These are phyloP conservation scores for Anguilla japonica DNA, from an alignment of 2,113 vertebrate species.

Conservation along the genomic window DNA sequence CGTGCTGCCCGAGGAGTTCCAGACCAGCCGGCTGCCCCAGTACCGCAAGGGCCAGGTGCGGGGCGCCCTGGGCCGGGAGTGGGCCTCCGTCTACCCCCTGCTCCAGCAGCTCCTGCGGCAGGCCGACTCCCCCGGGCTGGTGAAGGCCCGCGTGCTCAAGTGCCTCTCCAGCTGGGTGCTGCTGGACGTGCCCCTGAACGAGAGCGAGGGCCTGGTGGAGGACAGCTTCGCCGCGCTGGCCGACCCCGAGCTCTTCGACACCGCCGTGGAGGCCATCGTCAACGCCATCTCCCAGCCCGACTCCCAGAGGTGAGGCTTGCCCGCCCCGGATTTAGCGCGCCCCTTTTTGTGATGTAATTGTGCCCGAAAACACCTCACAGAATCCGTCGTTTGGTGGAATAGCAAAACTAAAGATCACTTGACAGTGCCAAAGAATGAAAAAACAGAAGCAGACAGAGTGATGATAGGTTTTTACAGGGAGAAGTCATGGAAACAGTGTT, in stretches of 20 bases:
- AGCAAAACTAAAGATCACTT: background rate
- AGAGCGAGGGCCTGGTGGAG: constrained; percentile 91
- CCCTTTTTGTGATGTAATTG: background rate
- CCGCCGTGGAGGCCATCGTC: constrained; percentile 93
- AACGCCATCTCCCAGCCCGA: constrained; percentile 97
- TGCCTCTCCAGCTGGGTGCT: constrained; percentile 98
- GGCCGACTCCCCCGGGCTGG: constrained; percentile 87
- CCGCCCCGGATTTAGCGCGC: background rate
- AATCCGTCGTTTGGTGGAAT: background rate
- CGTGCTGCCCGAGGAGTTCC: constrained; percentile 95
- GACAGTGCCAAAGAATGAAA: background rate
- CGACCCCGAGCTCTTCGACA: constrained; percentile 96
- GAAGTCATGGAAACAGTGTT: background rate
- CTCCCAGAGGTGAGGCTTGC: constrained; percentile 86
- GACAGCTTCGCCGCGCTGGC: constrained; percentile 88
- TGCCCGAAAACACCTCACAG: background rate
- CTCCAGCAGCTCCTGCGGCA: constrained; percentile 92
- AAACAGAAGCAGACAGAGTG: background rate
- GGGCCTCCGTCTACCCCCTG: constrained; percentile 86
- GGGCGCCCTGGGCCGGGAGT: constrained; percentile 87
- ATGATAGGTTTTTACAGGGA: background rate
- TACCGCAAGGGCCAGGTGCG: constrained; percentile 94
- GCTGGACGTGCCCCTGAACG: constrained; percentile 89
- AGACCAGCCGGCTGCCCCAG: constrained; percentile 94
- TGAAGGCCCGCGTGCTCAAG: constrained; percentile 95